Conservation (phyloP, 2,888 invertebrate species). For the Pristionchus japonicus region DNA sequence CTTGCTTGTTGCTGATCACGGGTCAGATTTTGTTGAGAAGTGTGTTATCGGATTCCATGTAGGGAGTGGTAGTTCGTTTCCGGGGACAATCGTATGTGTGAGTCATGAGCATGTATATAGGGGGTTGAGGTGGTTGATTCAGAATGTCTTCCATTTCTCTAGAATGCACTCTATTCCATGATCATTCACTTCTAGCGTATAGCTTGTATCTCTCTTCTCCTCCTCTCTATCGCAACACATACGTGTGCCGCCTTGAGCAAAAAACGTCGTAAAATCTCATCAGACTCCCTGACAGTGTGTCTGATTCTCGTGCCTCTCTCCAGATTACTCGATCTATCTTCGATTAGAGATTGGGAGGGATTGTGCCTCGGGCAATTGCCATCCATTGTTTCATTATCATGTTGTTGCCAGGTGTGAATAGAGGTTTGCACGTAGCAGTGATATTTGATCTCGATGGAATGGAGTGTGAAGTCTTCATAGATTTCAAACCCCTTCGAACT, state of each 20-base stretch:
- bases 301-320: neutral
- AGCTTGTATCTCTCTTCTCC: constrained; percentile 13
- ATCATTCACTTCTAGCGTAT: neutral
- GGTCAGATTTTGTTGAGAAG: neutral
- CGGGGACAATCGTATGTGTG: neutral
- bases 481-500: neutral
- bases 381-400: constrained; percentile 15
- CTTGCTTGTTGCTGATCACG: neutral
- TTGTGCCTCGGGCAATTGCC: neutral
- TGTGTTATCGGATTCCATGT: neutral
- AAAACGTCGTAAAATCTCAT: constrained; percentile 29
- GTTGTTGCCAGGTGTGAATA: neutral
- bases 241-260: neutral
- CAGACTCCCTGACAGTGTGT: constrained; percentile 23
- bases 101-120: neutral
- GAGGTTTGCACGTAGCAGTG: neutral
- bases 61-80: constrained; percentile 29
- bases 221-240: neutral
- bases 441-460: neutral
- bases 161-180: neutral
- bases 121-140: neutral
- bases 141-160: neutral
- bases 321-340: neutral
- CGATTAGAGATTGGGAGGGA: neutral
- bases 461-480: neutral